Base-by-base conservation (phyloP, 1,140 invertebrate species). In the Maconellicoccus hirsutus region DNA sequence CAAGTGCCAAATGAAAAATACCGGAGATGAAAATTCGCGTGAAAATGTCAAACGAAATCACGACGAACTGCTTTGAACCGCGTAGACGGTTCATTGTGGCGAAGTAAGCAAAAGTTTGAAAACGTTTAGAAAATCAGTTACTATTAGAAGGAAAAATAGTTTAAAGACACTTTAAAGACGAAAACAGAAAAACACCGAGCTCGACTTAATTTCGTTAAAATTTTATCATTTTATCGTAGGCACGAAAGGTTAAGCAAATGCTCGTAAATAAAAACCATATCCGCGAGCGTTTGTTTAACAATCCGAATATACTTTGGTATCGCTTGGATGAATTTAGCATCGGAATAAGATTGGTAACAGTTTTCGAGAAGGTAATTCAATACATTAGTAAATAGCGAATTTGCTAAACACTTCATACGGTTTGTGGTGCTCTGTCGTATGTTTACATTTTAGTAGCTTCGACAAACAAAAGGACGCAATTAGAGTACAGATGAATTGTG, bases 361-460 rank as follows among this genome's bases (percentile, higher is more conserved):
- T 52, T 52, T 52, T 52, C 42, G n/a, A 52, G 42, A 52, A 52
- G 42, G 42, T 52, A 52, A 52, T 52, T 52, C 42, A 52, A 52
- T 52, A 52, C 42, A 52, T 52, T 52, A 52, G 16, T 52, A 52
- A 52, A 52, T 52, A 52, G 42, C 42, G 42, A 52, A 52, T 52
- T 19, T 33, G 42, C 42, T 52, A 52, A 52, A 52, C 42, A 52
- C 42, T 52, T 33, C 42, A 19, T 52, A 52, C 42, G 42, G n/a
- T 52, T 52, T 33, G 42, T 16, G 42, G 42, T 52, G 42, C n/a
- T 52, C 42, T 52, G 12, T 19, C 3, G 10, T 52, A 3, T 52
- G 6, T 52, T 8, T 16, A 52, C 42, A 3, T 19, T 52, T 4
- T 19, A 19, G n/a, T 52, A 52, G 12, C 3, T 52, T 52, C n/a